Conservation (phyloP, 2,797 vertebrate species). For the Notamacropus eugenii region DNA sequence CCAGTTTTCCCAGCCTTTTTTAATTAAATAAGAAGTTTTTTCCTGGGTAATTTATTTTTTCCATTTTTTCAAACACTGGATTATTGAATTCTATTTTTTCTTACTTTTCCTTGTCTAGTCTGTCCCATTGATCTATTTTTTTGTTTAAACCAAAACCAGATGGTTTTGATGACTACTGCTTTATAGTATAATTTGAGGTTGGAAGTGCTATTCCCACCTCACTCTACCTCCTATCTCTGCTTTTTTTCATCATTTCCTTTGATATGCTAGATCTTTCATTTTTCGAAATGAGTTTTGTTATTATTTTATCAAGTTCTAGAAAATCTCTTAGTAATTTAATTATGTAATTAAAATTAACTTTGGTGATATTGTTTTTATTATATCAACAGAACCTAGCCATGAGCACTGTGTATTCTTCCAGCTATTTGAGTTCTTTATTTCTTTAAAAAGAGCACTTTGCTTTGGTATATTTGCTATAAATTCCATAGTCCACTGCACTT, state of each 20-base stretch:
- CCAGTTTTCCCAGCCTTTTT: not conserved
- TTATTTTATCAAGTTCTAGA: not conserved
- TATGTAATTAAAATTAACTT: not conserved
- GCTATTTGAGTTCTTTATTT: not conserved
- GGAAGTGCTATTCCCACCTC: not conserved
- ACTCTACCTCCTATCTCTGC: not conserved
- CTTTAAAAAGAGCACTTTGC: not conserved
- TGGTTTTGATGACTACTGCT: not conserved
- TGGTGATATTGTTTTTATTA: not conserved
- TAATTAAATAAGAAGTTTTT: not conserved
- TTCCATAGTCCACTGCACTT: not conserved
- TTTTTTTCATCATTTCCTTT: not conserved
- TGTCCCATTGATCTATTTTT: not conserved
- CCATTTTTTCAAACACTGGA: not conserved
- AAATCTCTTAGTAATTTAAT: not conserved
- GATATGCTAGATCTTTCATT: not conserved
- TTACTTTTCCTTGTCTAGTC: not conserved
- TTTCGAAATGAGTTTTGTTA: not conserved
- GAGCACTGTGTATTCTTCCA: not conserved
- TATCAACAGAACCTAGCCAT: not conserved
- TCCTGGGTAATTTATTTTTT: not conserved
- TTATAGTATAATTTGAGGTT: not conserved
- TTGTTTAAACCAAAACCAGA: not conserved
- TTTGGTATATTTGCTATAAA: not conserved
- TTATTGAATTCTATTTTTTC: not conserved